These are phyloP conservation scores for Tor tambroides DNA, from an alignment of 2,113 vertebrate genomes.

Conservation along the genomic window DNA sequence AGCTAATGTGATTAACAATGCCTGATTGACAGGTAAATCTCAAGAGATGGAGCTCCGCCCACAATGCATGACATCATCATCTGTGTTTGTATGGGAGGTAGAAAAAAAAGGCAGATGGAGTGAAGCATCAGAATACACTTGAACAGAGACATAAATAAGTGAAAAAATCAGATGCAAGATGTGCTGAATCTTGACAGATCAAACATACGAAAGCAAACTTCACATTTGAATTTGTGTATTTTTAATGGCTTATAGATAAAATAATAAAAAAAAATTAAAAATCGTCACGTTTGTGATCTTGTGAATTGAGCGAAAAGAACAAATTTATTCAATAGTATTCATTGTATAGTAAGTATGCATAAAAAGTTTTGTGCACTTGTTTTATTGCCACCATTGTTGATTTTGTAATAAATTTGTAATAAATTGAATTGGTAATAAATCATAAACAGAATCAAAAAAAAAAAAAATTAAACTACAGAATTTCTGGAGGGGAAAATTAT, in stretches of 20 bases:
- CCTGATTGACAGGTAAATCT: conserved; percentile 46
- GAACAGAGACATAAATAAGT: not conserved
- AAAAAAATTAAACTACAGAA: too few relatives aligned
- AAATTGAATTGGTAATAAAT: too few relatives aligned
- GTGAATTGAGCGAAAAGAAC: not conserved
- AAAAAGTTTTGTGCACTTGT: too few relatives aligned
- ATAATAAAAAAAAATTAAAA: not conserved
- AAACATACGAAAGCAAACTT: not conserved
- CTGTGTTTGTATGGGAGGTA: not conserved
- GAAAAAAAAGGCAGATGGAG: not conserved
- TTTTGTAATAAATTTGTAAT: too few relatives aligned
- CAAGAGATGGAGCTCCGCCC: not conserved
- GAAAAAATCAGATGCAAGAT: not conserved
- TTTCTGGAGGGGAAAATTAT: too few relatives aligned
- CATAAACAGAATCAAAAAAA: too few relatives aligned
- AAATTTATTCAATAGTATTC: not conserved
- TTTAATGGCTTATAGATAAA: not conserved
- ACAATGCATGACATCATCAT: not conserved
- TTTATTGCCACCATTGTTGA: too few relatives aligned
- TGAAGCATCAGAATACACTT: not conserved
- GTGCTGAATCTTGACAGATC: not conserved
- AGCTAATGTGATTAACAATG: conserved; percentile 12
- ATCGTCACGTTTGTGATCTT: not conserved
- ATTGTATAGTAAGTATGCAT: too few relatives aligned
- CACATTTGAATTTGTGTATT: not conserved